Evolutionary conservation across 2,888 invertebrate genomes (phyloP).

Genomic region (Caenorhabditis auriculariae): DNA sequence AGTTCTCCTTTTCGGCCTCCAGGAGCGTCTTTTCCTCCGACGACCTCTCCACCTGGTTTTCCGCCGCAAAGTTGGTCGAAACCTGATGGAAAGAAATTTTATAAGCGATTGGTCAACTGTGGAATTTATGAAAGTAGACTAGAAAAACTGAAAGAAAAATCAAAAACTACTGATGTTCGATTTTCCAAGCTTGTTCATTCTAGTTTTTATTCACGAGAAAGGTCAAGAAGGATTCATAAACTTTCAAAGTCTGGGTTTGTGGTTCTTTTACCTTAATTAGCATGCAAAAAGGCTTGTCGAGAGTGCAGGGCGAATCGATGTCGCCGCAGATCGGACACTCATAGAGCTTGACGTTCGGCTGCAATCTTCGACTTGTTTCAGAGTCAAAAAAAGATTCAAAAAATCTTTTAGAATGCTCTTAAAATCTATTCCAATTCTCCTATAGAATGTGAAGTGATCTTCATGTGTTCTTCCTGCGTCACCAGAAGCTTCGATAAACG

Average conservation of each 20-base stretch:
- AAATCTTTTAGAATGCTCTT: neutral
- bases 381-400: neutral
- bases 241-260: neutral
- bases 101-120: too few species aligned
- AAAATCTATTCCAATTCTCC: neutral
- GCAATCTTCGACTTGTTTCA: constrained; percentile 1
- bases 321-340: constrained; percentile 57
- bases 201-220: too few species aligned
- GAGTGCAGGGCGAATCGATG: constrained; percentile 30
- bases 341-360: constrained; percentile 31
- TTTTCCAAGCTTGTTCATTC: too few species aligned
- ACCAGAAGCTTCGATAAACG: too few species aligned
- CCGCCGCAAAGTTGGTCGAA: constrained; percentile 16
- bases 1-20: too few species aligned
- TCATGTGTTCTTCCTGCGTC: too few species aligned
- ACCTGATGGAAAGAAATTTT: too few species aligned
- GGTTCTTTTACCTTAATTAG: constrained; percentile 13
- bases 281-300: constrained; percentile 44
- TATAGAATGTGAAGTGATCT: too few species aligned
- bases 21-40: too few species aligned
- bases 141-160: too few species aligned
- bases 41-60: constrained; percentile 25
- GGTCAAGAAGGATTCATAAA: neutral
- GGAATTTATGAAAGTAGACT: too few species aligned
- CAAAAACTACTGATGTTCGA: too few species aligned